Evolutionary conservation across 2,113 vertebrate genomes (phyloP), one percentile per base, ranked within the genome.

Genomic region (Myiagra hebetior): DNA sequence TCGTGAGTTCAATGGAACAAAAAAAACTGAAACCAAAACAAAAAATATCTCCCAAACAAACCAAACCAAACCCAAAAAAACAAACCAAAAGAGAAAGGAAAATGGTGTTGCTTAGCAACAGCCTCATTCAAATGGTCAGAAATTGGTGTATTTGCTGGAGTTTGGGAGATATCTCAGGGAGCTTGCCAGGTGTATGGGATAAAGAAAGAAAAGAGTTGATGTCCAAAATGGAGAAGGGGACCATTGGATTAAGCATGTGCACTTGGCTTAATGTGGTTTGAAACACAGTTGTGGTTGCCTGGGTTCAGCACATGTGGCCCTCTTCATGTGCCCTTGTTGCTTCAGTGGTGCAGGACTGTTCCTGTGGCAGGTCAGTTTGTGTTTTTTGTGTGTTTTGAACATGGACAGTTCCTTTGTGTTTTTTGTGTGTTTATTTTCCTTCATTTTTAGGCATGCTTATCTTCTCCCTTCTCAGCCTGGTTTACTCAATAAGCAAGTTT

Each of bases 81-180:
- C 49, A 80, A 89, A 53, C 55, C 26, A 62, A 90, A 62, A 77
- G 50, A 90, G 44, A 87, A 85, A 82, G 83, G 39, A 74, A 91
- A 60, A 93, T 84, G 83, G 27, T 91, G 97, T 97, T 97, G 97
- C 96, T 96, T 97, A 97, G 97, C 97, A 97, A 97, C 97, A 91
- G 56, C 55, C 79, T 94, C 82, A 88, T 97, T 96, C 91, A 91
- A 87, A 94, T 96, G 46, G 89, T 93, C 64, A 78, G 92, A 96
- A 97, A 93, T 96, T 85, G 93, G 92, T 93, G 56, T 94, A 78
- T 89, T 95, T 94, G 56, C 87, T 91, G 90, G 91, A 97, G 89
- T 97, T 95, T 94, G 79, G 87, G 84, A 93, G 79, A 41, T 76
- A 87, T 62, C 85, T 93, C 68, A 39, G 57, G 55, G 79, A 97